Evolutionary conservation across 2,797 vertebrate species (phyloP).

Genomic region (Synanceia verrucosa): DNA sequence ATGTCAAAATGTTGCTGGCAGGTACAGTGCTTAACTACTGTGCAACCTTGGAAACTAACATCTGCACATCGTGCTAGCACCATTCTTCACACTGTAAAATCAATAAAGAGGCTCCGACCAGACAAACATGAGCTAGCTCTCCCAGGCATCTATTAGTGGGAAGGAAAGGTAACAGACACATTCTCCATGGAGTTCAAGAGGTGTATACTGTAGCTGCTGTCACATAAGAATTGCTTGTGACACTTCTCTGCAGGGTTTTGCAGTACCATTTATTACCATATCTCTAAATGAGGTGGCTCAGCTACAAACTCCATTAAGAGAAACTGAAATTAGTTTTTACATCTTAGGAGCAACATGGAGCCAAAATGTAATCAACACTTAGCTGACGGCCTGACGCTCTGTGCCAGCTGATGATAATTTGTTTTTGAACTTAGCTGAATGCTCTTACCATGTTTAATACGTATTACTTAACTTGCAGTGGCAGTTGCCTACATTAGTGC

Average conservation of each 20-base stretch:
- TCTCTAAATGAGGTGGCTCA: slow-evolving; percentile 66
- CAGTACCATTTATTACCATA: slow-evolving; percentile 66
- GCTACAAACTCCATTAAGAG: slow-evolving; percentile 73
- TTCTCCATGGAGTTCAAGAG: slow-evolving; percentile 59
- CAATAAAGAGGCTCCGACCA: slow-evolving; percentile 39
- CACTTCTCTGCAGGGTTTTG: slow-evolving; percentile 67
- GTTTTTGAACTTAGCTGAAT: slow-evolving; percentile 51
- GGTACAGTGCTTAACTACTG: not conserved
- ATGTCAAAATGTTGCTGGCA: not conserved
- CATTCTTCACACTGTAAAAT: slow-evolving; percentile 30
- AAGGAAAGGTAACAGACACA: slow-evolving; percentile 47
- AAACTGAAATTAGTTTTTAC: slow-evolving; percentile 68
- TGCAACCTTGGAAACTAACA: slow-evolving; percentile 3
- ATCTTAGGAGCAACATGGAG: slow-evolving; percentile 63
- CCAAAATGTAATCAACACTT: slow-evolving; percentile 66
- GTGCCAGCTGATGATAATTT: slow-evolving; percentile 51
- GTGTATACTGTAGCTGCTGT: slow-evolving; percentile 50
- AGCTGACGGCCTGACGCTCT: slow-evolving; percentile 51
- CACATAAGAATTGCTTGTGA: slow-evolving; percentile 60
- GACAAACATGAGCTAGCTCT: slow-evolving; percentile 53
- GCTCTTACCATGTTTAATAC: slow-evolving; percentile 38
- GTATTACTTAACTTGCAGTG: slow-evolving; percentile 32
- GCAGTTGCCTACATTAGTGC: slow-evolving; percentile 16
- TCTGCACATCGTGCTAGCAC: slow-evolving; percentile 1
- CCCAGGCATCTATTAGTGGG: slow-evolving; percentile 25